Percentiles rank a stretch among this genome's conserved stretches.
Conservation (phyloP, 37 sponge, comb jelly and placozoan species). For the Aphrocallistes beatrix region DNA sequence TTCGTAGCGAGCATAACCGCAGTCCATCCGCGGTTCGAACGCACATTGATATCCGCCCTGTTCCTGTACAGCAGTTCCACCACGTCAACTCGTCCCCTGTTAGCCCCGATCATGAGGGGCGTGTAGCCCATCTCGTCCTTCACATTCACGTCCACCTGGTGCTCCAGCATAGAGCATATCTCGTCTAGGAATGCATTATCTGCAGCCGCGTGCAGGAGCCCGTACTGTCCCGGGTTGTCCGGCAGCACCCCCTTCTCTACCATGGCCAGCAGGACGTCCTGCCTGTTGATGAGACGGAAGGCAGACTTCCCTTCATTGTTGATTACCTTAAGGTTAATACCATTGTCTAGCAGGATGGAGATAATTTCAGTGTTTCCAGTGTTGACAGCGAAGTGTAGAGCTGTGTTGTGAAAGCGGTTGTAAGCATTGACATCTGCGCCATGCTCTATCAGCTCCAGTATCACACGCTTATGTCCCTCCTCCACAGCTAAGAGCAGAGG, state of each 20-base stretch:
- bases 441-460: background rate
- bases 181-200: background rate
- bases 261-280: conserved; percentile 5
- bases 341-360: background rate
- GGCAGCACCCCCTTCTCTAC: background rate
- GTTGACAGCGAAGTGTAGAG: background rate
- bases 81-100: background rate
- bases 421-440: background rate
- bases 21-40: background rate
- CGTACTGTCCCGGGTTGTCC: background rate
- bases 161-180: conserved; percentile 6
- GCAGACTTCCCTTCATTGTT: background rate
- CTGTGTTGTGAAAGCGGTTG: background rate
- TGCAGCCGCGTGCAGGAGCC: background rate
- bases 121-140: background rate
- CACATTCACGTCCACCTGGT: background rate
- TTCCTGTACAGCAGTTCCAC: conserved; percentile 6
- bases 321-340: background rate
- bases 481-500: conserved; percentile 2
- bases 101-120: background rate
- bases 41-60: conserved; percentile 5
- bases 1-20: background rate
- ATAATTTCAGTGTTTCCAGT: background rate
- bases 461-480: background rate
- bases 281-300: background rate